A percentile compares a stretch with the other conserved stretches of the same genome.
These are phyloP conservation scores for Notamacropus eugenii DNA, from an alignment of 2,797 vertebrate species.

Conservation along the genomic window DNA sequence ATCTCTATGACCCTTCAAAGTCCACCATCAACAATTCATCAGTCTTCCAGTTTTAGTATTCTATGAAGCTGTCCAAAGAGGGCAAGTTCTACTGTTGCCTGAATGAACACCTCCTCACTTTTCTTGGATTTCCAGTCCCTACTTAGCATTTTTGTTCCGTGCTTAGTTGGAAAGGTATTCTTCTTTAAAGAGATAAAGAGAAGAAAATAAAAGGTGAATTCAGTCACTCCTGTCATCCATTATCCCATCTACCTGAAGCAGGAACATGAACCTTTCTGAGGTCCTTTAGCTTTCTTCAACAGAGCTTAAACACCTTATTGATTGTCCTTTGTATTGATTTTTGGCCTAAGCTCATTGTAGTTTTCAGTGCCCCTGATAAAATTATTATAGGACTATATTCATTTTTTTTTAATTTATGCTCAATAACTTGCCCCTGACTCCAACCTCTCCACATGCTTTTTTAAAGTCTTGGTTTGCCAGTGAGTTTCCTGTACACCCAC, in stretches of 20 bases:
- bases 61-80: neutral
- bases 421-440: neutral
- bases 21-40: neutral
- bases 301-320: neutral
- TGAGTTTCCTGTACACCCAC: neutral
- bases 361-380: neutral
- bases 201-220: neutral
- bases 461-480: neutral
- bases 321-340: neutral
- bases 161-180: neutral
- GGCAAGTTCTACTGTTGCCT: neutral
- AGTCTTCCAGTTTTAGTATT: neutral
- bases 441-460: neutral
- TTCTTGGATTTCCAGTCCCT: neutral
- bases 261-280: neutral
- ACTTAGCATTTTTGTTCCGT: neutral
- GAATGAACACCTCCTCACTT: neutral
- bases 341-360: neutral
- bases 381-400: neutral
- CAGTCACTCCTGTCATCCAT: neutral
- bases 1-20: neutral
- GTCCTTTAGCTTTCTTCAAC: neutral
- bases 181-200: neutral
- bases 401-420: neutral
- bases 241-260: neutral